Evolutionary conservation across 2,113 vertebrate species (phyloP).

Genomic region (Ophthalmolycus amberensis): DNA sequence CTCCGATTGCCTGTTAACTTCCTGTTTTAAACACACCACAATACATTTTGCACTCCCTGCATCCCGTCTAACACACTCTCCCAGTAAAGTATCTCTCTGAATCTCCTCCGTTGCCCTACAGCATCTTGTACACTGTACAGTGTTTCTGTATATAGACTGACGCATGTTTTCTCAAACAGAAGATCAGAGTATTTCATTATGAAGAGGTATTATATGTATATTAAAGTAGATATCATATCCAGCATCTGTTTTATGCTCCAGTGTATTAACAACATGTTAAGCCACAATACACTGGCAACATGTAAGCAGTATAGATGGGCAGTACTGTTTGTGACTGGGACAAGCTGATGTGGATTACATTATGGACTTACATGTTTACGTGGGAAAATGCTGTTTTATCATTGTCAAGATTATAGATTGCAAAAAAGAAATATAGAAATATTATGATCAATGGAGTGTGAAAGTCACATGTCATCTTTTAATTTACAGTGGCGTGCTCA

Average conservation of each 20-base stretch:
- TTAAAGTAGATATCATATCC: constrained; percentile 61
- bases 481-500: constrained; percentile 1
- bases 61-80: constrained; percentile 1
- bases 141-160: constrained; percentile 79
- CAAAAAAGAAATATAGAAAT: constrained; percentile 7
- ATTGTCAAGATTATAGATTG: constrained; percentile 10
- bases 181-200: constrained; percentile 77
- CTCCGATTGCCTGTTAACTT: constrained; percentile 5
- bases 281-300: constrained; percentile 43
- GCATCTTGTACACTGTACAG: constrained; percentile 69
- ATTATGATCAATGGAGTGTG: constrained; percentile 9
- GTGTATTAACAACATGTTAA: constrained; percentile 46
- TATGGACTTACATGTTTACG: constrained; percentile 11
- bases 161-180: constrained; percentile 83
- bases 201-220: constrained; percentile 65
- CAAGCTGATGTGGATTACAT: constrained; percentile 12
- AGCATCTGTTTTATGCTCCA: constrained; percentile 43
- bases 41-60: constrained; percentile 1
- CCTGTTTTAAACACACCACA: constrained; percentile 2
- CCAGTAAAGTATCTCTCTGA: neutral
- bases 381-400: constrained; percentile 21
- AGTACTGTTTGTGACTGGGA: constrained; percentile 42
- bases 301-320: constrained; percentile 24
- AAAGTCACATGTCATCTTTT: constrained; percentile 1
- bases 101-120: neutral